phyloP scores from a whole-genome alignment of 2,797 vertebrate species.

The Carcharodon carcharias region DNA sequence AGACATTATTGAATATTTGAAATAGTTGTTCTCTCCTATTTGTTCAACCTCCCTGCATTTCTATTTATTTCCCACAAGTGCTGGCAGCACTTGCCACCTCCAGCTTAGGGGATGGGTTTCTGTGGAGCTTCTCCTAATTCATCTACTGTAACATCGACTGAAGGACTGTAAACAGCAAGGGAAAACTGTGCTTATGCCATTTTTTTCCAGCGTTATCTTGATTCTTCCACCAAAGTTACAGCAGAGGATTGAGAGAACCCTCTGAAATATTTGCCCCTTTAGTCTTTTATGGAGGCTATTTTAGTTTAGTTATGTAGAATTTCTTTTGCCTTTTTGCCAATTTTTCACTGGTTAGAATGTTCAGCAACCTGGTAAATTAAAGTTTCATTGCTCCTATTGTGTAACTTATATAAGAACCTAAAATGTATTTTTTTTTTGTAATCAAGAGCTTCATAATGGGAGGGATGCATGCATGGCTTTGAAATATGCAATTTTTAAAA shows the following conservation, averaged over 20 bases:
- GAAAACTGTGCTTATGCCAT: no score
- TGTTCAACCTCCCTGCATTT: neutral
- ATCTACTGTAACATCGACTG: neutral
- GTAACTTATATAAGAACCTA: neutral
- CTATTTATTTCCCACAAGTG: neutral
- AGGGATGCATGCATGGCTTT: neutral
- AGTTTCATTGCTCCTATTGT: neutral
- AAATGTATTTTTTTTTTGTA: neutral
- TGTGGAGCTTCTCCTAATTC: neutral
- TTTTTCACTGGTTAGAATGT: neutral
- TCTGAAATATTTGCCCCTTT: neutral
- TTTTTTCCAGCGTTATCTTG: neutral
- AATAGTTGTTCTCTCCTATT: no score
- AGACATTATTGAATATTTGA: neutral
- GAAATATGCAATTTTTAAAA: neutral
- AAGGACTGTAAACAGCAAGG: neutral
- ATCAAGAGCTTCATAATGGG: neutral
- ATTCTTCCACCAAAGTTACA: neutral
- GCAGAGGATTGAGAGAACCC: neutral
- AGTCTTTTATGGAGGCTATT: neutral
- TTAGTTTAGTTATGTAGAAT: neutral
- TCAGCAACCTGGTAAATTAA: neutral
- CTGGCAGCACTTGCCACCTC: neutral
- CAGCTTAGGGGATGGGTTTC: neutral
- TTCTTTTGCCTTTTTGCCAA: neutral